Evolutionary conservation across 2,797 vertebrate genomes (phyloP), one percentile per base, ranked within the genome.

Genomic region (Acanthopagrus latus): DNA sequence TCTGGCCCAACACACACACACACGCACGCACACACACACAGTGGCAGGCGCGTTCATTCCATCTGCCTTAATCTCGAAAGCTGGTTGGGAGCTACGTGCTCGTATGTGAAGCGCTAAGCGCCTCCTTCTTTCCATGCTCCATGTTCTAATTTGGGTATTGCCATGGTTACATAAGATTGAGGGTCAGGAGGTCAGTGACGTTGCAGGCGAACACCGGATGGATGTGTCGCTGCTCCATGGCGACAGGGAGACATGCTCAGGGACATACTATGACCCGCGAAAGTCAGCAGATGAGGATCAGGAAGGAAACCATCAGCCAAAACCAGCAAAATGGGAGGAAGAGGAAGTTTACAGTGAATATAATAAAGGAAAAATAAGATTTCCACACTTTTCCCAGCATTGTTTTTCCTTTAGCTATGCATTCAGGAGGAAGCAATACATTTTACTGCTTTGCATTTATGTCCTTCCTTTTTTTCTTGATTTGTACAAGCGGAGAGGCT

Each of bases 131-230:
- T 81, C 82, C 86, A 80, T 86, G 84, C 87, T 87, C 78, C 58
- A 47, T 86, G 91, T 89, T 95, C 93, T 94, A 94, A 93, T 92
- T 94, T 91, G 85, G 88, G 92, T 90, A 92, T 92, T 86, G 87
- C 91, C 68, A 89, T 86, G 86, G 93, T 95, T 95, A 95, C 90
- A 57, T 95, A 95, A 95, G 88, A 90, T 81, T 89, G 71, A 68
- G 87, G 93, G 94, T 94, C 93, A 95, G 77, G 84, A 84, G 94
- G 93, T 95, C 88, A 92, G 76, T 86, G 89, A 89, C 74, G 85
- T 74, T 60, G 74, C 68, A 82, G 74, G 64, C 69, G 1, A 89
- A 87, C 73, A 83, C 81, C 57, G 79, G 86, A 90, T 88, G 88
- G 87, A 90, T 81, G 74, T 86, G 79, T 78, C 67, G 79, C 78